A percentile compares a stretch with the other conserved stretches of the same genome.
phyloP scores from a whole-genome alignment of 2,113 vertebrate genomes.

The Columba janthina region DNA sequence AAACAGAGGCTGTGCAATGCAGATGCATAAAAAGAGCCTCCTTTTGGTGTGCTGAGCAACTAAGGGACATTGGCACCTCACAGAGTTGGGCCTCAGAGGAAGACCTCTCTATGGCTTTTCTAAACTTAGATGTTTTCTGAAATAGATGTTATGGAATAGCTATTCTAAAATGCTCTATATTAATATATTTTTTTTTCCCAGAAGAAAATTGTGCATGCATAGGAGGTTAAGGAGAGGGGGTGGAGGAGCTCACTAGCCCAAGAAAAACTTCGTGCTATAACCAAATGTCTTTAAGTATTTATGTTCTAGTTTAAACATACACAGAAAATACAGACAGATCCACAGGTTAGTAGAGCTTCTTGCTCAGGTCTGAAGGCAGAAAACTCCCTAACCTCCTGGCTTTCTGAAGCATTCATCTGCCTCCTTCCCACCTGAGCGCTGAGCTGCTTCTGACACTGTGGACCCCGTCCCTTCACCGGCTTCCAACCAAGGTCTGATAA shows the following conservation, averaged over 20 bases:
- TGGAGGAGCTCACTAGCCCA: not conserved
- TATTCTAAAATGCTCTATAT: not conserved
- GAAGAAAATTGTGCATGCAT: not conserved
- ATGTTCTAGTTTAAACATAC: not conserved
- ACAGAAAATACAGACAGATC: not conserved
- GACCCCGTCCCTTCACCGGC: not conserved
- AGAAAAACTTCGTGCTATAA: not conserved
- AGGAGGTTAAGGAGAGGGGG: not conserved
- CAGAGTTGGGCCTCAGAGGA: not conserved
- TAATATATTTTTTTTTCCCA: not conserved
- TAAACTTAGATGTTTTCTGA: conserved; percentile 18
- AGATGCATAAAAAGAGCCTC: not conserved
- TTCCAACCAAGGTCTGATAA: not conserved
- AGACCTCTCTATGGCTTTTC: not conserved
- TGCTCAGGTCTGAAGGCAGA: not conserved
- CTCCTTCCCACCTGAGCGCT: not conserved
- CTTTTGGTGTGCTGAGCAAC: conserved; percentile 12
- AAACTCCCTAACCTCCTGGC: not conserved
- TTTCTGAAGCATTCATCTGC: not conserved
- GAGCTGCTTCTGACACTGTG: not conserved
- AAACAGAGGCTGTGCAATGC: conserved; percentile 16
- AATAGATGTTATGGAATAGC: not conserved
- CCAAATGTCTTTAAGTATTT: not conserved
- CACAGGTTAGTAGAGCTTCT: not conserved
- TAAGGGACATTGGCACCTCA: conserved; percentile 21